phyloP scores from a whole-genome alignment of 1,140 invertebrate genomes.

The Panulirus ornatus region DNA sequence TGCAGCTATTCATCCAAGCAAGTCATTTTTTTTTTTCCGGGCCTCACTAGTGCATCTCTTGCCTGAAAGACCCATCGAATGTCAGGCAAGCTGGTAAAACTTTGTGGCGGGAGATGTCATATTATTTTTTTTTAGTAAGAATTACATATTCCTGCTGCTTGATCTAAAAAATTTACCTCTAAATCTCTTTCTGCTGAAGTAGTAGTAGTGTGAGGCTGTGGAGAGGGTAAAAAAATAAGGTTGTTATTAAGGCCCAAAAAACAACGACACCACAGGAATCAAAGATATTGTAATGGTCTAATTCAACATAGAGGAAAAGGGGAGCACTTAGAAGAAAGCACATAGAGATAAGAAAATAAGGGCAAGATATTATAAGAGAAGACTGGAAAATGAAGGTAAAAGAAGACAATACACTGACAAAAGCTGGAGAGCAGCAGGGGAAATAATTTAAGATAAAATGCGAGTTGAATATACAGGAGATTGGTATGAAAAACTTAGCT shows the following conservation, averaged over 20 bases:
- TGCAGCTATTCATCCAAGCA: slow-evolving; percentile 44
- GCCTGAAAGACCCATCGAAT: slow-evolving; percentile 23
- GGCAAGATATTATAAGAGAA: not conserved
- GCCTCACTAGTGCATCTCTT: slow-evolving; percentile 39
- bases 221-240: slow-evolving; percentile 68
- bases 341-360: slow-evolving; percentile 6
- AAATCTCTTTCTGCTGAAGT: slow-evolving; percentile 69
- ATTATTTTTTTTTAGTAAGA: slow-evolving; percentile 36
- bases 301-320: slow-evolving; percentile 28
- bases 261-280: slow-evolving; percentile 62
- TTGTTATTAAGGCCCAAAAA: slow-evolving; percentile 46
- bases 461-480: not conserved
- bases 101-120: slow-evolving; percentile 23
- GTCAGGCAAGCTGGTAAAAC: slow-evolving; percentile 32
- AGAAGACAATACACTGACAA: no score
- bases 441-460: not conserved
- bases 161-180: slow-evolving; percentile 68
- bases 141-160: slow-evolving; percentile 38
- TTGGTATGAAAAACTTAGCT: not conserved
- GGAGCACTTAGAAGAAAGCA: slow-evolving; percentile 3
- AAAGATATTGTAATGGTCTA: slow-evolving; percentile 49
- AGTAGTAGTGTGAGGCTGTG: slow-evolving; percentile 70
- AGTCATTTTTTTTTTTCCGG: slow-evolving; percentile 30
- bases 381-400: not conserved
- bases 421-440: not conserved